A percentile compares a stretch with the other conserved stretches of the same genome.
Evolutionary conservation across 2,888 invertebrate species (phyloP).

Genomic region (Macrophya alboannulata): DNA sequence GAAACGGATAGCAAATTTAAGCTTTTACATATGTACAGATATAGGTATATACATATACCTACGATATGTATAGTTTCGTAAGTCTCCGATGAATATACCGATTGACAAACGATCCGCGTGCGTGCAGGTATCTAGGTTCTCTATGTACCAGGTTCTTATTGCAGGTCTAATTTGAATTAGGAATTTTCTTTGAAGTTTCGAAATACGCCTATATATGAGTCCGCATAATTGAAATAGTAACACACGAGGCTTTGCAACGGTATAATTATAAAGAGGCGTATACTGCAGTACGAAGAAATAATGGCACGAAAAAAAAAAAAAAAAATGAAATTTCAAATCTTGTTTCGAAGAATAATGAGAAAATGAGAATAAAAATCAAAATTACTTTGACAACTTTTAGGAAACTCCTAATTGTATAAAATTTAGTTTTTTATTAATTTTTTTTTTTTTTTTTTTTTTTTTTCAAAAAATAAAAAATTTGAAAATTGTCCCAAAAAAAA

Average conservation of each 20-base stretch:
- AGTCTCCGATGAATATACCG: background rate
- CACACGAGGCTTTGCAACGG: background rate
- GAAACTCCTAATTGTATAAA: too few relatives aligned
- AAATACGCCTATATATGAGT: background rate
- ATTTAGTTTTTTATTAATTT: too few relatives aligned
- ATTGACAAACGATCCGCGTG: background rate
- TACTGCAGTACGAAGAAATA: background rate
- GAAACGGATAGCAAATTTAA: too few relatives aligned
- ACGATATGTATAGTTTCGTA: background rate
- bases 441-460: too few relatives aligned
- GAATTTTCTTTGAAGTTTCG: background rate
- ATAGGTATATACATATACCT: too few relatives aligned
- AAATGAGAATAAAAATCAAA: background rate
- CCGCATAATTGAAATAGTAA: background rate
- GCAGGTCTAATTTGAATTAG: background rate
- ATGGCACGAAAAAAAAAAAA: background rate
- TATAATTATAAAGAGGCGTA: too few relatives aligned
- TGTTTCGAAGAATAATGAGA: too few relatives aligned
- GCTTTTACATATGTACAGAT: too few relatives aligned
- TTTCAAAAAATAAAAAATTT: too few relatives aligned
- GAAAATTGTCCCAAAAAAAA: too few relatives aligned
- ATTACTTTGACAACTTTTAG: too few relatives aligned
- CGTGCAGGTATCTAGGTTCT: constrained; percentile 1
- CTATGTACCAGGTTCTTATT: background rate
- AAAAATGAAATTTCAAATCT: too few relatives aligned